Conservation (phyloP, 2,797 vertebrate species). For the Gobionotothen gibberifrons region DNA sequence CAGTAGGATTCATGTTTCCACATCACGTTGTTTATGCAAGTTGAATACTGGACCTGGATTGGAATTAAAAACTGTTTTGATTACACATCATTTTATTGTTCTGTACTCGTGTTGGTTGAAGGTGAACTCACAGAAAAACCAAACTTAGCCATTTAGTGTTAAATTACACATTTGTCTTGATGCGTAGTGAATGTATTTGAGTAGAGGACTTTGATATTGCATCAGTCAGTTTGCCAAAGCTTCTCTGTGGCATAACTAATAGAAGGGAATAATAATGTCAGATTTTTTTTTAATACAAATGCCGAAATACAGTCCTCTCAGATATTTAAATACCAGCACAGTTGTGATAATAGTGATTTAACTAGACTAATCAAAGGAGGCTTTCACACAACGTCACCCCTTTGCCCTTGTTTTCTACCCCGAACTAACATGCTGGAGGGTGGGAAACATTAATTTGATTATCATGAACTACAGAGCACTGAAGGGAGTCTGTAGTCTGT, state of each 20-base stretch:
- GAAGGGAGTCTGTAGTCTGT: conserved; percentile 22
- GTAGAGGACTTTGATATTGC: conserved; percentile 9
- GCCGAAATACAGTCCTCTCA: conserved; percentile 6
- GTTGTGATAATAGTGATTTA: conserved; percentile 24
- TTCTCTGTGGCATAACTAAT: not conserved
- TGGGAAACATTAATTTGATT: conserved; percentile 55
- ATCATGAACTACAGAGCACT: conserved; percentile 35
- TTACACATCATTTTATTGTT: not conserved
- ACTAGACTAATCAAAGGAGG: conserved; percentile 25
- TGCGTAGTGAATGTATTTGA: conserved; percentile 16
- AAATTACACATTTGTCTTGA: not conserved
- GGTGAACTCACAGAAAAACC: conserved; percentile 1
- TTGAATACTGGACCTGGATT: not conserved
- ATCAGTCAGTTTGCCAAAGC: not conserved
- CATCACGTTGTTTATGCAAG: not conserved
- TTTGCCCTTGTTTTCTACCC: conserved; percentile 30
- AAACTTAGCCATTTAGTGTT: conserved; percentile 15
- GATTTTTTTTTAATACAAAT: conserved; percentile 6
- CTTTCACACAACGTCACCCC: conserved; percentile 26
- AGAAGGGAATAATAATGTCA: conserved; percentile 4
- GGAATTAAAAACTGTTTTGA: not conserved
- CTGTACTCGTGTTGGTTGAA: not conserved
- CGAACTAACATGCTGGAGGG: conserved; percentile 37
- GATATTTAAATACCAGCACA: conserved; percentile 16
- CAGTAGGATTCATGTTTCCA: not conserved